phyloP scores from a whole-genome alignment of 2,113 vertebrate genomes.

The Scytalopus superciliaris region DNA sequence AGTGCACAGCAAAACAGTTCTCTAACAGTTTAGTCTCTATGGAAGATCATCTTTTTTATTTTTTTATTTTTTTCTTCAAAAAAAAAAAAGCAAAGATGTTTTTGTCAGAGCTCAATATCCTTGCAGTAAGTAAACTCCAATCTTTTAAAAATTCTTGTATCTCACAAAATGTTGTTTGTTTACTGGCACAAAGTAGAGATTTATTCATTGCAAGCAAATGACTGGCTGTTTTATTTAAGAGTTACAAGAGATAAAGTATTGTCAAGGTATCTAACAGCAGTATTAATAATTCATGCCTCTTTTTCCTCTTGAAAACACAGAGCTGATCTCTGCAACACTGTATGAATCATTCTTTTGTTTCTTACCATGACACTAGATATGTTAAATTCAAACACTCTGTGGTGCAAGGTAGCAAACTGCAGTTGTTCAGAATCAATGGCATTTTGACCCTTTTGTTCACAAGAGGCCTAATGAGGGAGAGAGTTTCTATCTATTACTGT shows the following conservation, averaged over 20 bases:
- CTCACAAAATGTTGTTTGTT: not conserved
- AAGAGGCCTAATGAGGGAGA: not conserved
- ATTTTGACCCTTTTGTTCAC: not conserved
- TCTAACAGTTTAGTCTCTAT: not conserved
- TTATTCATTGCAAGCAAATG: not conserved
- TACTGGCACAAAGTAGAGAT: not conserved
- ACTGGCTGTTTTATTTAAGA: conserved; percentile 15
- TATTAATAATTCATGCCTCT: conserved; percentile 20
- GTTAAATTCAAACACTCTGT: not conserved
- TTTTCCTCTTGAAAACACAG: not conserved
- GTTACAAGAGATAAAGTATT: conserved; percentile 3
- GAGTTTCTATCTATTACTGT: not conserved
- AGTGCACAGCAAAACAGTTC: not conserved
- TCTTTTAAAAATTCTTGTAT: not conserved
- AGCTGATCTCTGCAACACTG: not conserved
- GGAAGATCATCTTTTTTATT: not conserved
- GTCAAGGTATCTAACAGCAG: not conserved
- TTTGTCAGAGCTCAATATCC: not conserved
- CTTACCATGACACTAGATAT: not conserved
- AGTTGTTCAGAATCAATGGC: not conserved
- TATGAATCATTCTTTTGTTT: not conserved
- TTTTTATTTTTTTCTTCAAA: not conserved
- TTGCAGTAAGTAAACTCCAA: not conserved
- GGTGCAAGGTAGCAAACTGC: not conserved
- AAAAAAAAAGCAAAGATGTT: not conserved